Conservation (phyloP, 2,113 vertebrate species). For the Chunga burmeisteri region DNA sequence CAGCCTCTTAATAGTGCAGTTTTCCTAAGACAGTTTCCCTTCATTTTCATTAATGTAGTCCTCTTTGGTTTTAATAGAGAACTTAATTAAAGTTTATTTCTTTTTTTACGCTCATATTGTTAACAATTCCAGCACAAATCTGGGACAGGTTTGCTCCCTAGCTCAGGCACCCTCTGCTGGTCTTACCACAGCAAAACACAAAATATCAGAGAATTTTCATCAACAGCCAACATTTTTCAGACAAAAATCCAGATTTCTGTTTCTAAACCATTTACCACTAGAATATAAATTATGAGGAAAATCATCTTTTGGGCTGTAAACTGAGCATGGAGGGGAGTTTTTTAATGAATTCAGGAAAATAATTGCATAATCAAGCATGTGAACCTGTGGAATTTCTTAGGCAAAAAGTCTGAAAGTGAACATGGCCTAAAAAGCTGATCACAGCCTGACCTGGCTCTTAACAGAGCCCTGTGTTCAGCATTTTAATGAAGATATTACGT, state of each 20-base stretch:
- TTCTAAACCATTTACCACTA: background rate
- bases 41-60: background rate
- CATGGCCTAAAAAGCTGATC: conserved; percentile 4
- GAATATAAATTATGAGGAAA: background rate
- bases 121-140: background rate
- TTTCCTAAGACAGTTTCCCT: background rate
- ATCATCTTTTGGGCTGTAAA: background rate
- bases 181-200: conserved; percentile 25
- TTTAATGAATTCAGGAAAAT: background rate
- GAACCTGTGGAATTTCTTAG: conserved; percentile 46
- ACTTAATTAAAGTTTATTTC: background rate
- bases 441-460: background rate
- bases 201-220: background rate
- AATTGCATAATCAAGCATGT: conserved; percentile 49
- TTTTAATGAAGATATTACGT: conserved; percentile 28
- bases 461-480: background rate
- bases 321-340: background rate
- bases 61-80: background rate
- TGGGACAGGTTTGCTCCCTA: background rate
- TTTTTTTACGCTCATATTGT: background rate
- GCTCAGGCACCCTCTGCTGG: conserved; percentile 64
- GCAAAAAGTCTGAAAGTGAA: conserved; percentile 34
- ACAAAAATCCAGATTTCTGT: background rate
- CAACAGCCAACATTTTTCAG: background rate
- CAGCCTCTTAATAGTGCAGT: background rate